Evolutionary conservation across 2,888 invertebrate species (phyloP), one percentile per base, ranked within the genome.

Genomic region (Platycheirus rosarum): DNA sequence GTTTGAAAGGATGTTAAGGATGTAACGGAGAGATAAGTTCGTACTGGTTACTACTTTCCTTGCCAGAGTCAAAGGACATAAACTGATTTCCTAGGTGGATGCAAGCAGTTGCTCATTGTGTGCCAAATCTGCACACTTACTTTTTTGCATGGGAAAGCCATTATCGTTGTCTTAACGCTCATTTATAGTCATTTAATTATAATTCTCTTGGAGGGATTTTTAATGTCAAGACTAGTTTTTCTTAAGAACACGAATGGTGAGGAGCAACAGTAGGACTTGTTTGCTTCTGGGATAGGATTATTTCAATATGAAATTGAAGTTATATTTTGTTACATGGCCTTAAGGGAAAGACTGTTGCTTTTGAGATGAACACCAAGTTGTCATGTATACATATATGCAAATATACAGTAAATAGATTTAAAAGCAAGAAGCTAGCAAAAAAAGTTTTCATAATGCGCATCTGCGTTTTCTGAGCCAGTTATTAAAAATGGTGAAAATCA

Each of bases 51-150:
- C 13, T n/a, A n/a, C n/a, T n/a, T n/a, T n/a, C n/a, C n/a, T n/a
- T n/a, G n/a, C n/a, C 53, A 40, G 18, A 69, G 62, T 53, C 37
- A 69, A 73, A 40, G 77, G 71, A 66, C n/a, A n/a, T 78, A 78
- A 78, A 78, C 60, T 78, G 66, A 73, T 71, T 78, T 73, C 66
- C 66, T 49, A 42, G 35, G 55, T 13, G 49, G 18, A 53, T 57
- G 71, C 35, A 46, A 26, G 14, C 13, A 16, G 20, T 49, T 49
- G 18, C 20, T 70, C 42, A 48, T 55, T 57, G 48, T 49, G 46
- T 35, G 13, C 23, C 14, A 40, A 44, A 55, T 60, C 35, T 20
- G 55, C 65, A 62, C 53, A 60, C 49, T 65, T 68, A 62, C 32
- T 66, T 29, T 68, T 53, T 73, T 73, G 46, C 46, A 78, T 68